These are phyloP conservation scores for Drosophila nr. perissopoda DNA, from an alignment of 2,888 invertebrate genomes.

Conservation along the genomic window DNA sequence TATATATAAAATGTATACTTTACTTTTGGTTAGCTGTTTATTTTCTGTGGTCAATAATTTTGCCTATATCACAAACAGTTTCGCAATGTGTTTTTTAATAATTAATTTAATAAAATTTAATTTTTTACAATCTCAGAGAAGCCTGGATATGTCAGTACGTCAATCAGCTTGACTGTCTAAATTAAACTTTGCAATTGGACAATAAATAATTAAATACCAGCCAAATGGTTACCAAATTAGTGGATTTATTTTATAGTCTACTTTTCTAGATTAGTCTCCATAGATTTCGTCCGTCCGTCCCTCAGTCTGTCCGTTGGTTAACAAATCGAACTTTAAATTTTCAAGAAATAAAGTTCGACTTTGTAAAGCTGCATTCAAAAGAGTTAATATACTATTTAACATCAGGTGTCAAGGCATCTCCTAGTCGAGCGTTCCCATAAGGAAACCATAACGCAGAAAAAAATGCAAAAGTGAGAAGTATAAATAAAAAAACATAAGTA, in stretches of 20 bases:
- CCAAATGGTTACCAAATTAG: too few relatives aligned
- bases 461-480: conserved; percentile 37
- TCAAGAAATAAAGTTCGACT: too few relatives aligned
- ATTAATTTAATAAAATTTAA: not conserved
- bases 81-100: not conserved
- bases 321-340: not conserved
- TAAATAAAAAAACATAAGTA: conserved; percentile 12
- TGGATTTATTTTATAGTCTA: too few relatives aligned
- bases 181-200: not conserved
- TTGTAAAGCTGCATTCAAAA: too few relatives aligned
- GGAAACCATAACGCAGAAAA: conserved; percentile 43
- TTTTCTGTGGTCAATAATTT: not conserved
- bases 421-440: conserved; percentile 4
- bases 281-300: not conserved
- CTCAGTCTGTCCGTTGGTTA: not conserved
- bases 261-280: too few relatives aligned
- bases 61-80: not conserved
- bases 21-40: not conserved
- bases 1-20: not conserved
- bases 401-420: not conserved
- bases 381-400: not conserved
- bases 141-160: not conserved
- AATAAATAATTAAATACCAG: not conserved
- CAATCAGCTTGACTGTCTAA: not conserved
- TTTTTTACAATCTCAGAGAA: not conserved